Conservation (phyloP, 2,113 vertebrate genomes). For the Lamprologus tigripictilis region DNA sequence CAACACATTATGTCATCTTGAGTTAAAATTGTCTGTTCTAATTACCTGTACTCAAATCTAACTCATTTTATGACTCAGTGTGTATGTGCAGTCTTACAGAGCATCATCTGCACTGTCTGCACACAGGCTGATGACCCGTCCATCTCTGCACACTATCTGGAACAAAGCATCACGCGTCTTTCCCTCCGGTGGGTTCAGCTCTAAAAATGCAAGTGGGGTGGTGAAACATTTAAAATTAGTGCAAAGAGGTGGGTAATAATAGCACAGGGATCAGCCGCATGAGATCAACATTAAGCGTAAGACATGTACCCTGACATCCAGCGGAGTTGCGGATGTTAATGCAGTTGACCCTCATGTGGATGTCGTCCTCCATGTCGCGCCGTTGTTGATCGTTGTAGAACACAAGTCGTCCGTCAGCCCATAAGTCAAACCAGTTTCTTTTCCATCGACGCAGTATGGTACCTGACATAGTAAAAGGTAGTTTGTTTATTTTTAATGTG, state of each 20-base stretch:
- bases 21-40: background rate
- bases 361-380: constrained; percentile 84
- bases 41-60: background rate
- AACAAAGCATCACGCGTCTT: constrained; percentile 83
- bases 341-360: constrained; percentile 89
- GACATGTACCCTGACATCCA: constrained; percentile 80
- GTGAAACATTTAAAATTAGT: background rate
- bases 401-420: constrained; percentile 85
- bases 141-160: constrained; percentile 90
- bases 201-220: constrained; percentile 45
- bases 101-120: constrained; percentile 91
- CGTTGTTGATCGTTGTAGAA: constrained; percentile 88
- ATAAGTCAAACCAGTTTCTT: constrained; percentile 95
- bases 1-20: background rate
- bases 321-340: constrained; percentile 82
- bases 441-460: constrained; percentile 95
- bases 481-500: background rate
- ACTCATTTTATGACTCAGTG: background rate
- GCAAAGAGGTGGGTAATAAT: background rate
- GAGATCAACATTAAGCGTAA: background rate
- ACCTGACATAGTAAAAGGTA: constrained; percentile 47
- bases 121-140: constrained; percentile 86
- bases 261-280: background rate
- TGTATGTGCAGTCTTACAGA: constrained; percentile 74
- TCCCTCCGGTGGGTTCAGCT: constrained; percentile 86